These are phyloP conservation scores for Protobothrops flavoviridis DNA, from an alignment of 2,113 vertebrate genomes.

Conservation along the genomic window DNA sequence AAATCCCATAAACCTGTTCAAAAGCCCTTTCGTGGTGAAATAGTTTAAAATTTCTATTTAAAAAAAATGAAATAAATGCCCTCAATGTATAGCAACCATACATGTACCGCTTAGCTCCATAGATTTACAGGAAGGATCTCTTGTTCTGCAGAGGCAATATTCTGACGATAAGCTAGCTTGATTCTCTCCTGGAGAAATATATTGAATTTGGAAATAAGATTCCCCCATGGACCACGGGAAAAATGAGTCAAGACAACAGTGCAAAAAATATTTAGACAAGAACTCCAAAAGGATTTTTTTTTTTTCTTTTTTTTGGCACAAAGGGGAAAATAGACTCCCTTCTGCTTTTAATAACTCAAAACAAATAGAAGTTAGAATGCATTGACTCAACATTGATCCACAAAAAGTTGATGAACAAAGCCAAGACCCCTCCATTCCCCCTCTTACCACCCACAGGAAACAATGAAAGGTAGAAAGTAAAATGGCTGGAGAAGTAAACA, in stretches of 20 bases:
- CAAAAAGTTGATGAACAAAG: conserved; percentile 40
- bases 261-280: conserved; percentile 47
- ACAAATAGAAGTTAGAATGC: conserved; percentile 64
- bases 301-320: conserved; percentile 42
- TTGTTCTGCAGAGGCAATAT: neutral
- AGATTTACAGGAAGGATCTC: neutral
- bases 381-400: conserved; percentile 46
- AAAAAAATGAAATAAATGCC: neutral
- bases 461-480: conserved; percentile 30
- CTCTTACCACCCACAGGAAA: conserved; percentile 44
- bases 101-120: neutral
- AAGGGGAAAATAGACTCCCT: conserved; percentile 50
- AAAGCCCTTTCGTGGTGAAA: neutral
- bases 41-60: neutral
- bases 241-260: conserved; percentile 59
- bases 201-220: neutral
- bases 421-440: conserved; percentile 14
- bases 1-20: neutral
- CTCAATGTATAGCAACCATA: neutral
- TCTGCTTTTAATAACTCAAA: conserved; percentile 57
- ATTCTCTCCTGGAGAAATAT: neutral
- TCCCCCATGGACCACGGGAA: neutral
- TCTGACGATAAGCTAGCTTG: neutral
- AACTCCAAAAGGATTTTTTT: conserved; percentile 50
- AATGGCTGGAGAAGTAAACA: conserved; percentile 41